Evolutionary conservation across 53 echinoderm and acorn worm genomes (phyloP).

Genomic region (Holothuria scabra): DNA sequence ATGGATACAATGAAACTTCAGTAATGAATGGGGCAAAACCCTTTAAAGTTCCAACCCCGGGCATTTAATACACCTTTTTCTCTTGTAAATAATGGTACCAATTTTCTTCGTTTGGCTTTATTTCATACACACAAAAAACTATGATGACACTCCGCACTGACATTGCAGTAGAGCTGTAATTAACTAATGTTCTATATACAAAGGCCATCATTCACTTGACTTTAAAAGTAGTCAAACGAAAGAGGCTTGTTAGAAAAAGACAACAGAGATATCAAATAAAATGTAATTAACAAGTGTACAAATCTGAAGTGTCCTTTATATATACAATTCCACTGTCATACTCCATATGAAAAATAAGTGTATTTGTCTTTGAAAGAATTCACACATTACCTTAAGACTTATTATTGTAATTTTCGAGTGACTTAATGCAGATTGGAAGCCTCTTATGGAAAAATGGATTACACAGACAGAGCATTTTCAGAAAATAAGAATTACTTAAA

Average conservation of each 20-base stretch:
- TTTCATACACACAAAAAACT: too few species aligned
- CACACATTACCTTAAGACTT: conserved; percentile 1
- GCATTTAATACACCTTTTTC: too few species aligned
- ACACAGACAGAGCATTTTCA: not conserved
- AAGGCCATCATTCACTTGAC: not conserved
- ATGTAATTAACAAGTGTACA: conserved; percentile 41
- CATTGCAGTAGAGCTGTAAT: too few species aligned
- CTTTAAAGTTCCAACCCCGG: too few species aligned
- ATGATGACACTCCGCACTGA: too few species aligned
- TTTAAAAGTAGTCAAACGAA: conserved; percentile 12
- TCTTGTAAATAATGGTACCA: too few species aligned
- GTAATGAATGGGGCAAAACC: too few species aligned
- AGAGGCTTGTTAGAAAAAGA: not conserved
- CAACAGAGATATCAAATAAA: conserved; percentile 27
- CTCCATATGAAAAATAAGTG: conserved; percentile 40
- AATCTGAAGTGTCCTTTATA: conserved; percentile 39
- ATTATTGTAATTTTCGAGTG: conserved; percentile 31
- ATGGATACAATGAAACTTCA: too few species aligned
- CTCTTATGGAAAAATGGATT: conserved; percentile 26
- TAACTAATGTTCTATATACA: not conserved
- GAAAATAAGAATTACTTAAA: not conserved
- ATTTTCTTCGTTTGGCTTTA: too few species aligned
- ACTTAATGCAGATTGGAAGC: conserved; percentile 32
- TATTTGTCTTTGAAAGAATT: conserved; percentile 39
- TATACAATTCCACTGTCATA: conserved; percentile 38